Conservation (phyloP, 2,797 vertebrate genomes). For the Scyliorhinus canicula region DNA sequence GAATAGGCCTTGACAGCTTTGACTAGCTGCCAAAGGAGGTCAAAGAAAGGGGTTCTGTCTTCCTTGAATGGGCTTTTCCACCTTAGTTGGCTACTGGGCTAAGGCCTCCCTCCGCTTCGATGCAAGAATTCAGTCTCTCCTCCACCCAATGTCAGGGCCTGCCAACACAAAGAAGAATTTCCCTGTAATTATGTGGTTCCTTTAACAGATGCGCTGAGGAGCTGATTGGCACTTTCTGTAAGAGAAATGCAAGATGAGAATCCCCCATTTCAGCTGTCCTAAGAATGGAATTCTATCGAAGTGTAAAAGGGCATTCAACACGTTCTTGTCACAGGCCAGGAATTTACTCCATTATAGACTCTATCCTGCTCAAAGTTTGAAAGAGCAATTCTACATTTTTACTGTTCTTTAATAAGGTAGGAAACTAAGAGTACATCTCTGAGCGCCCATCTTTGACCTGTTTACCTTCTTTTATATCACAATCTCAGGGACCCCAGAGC, state of each 20-base stretch:
- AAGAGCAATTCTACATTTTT: background rate
- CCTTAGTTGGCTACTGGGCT: background rate
- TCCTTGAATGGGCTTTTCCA: background rate
- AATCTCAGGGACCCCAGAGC: background rate
- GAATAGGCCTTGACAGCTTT: background rate
- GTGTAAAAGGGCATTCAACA: background rate
- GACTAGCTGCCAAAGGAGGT: background rate
- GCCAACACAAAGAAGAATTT: background rate
- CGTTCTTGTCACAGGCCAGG: background rate
- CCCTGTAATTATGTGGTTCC: background rate
- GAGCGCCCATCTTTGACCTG: background rate
- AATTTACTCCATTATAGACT: background rate
- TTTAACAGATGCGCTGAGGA: background rate
- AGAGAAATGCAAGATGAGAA: background rate
- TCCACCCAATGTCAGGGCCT: background rate
- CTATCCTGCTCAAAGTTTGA: background rate
- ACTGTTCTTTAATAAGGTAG: background rate
- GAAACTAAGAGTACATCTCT: background rate
- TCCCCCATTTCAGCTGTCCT: background rate
- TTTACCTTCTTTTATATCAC: background rate
- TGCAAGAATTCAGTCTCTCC: background rate
- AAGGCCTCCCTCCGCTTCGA: background rate
- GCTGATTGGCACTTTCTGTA: background rate
- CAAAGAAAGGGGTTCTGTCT: background rate
- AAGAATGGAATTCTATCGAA: background rate